Conservation (phyloP, 2,797 vertebrate genomes). For the Galagoides demidoff region DNA sequence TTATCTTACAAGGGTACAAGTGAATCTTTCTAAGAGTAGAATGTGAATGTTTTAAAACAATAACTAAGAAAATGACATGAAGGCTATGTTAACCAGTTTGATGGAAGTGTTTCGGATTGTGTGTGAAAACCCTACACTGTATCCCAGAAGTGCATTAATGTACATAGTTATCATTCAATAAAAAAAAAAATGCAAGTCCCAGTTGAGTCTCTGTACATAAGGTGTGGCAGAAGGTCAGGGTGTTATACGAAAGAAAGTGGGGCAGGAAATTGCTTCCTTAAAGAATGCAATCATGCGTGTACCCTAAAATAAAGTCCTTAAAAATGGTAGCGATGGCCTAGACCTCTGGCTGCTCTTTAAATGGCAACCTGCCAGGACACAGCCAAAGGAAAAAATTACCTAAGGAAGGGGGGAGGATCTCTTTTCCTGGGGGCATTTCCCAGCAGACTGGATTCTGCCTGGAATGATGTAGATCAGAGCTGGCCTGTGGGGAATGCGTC, state of each 20-base stretch:
- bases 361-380: not conserved
- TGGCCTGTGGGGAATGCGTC: not conserved
- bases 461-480: slow-evolving; percentile 22
- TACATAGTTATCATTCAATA: no score
- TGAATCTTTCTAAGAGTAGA: no score
- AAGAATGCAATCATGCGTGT: not conserved
- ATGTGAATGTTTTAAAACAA: no score
- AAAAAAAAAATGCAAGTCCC: not conserved
- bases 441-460: slow-evolving; percentile 20
- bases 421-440: slow-evolving; percentile 50
- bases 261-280: not conserved
- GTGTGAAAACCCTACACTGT: no score
- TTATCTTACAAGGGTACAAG: no score
- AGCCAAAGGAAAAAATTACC: slow-evolving; percentile 15
- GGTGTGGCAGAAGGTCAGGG: not conserved
- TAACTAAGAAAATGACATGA: no score
- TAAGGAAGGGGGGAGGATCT: not conserved
- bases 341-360: not conserved
- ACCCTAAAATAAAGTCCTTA: not conserved
- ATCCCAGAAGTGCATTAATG: no score
- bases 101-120: no score
- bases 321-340: not conserved
- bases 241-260: not conserved
- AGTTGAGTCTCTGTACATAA: not conserved
- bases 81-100: no score